These are phyloP conservation scores for Galago senegalensis DNA, from an alignment of 2,797 vertebrate genomes.

Conservation along the genomic window DNA sequence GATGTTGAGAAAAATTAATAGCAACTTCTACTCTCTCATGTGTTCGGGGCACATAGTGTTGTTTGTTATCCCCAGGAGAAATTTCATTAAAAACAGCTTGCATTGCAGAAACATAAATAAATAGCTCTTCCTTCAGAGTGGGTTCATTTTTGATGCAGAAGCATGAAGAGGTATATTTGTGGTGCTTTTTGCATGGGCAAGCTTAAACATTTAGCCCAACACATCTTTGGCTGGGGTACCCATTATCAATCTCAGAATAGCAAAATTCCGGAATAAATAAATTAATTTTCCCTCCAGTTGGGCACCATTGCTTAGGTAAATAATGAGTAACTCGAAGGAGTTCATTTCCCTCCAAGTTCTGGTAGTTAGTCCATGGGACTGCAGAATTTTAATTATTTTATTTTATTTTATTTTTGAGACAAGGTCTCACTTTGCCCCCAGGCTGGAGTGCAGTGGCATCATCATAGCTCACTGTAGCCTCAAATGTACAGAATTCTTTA, in stretches of 20 bases:
- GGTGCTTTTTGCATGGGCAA: neutral
- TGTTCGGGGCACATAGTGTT: conserved; percentile 27
- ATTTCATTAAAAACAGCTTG: conserved; percentile 54
- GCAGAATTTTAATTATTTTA: neutral
- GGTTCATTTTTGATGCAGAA: neutral
- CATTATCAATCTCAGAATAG: neutral
- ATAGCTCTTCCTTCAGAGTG: conserved; percentile 1
- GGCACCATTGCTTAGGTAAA: neutral
- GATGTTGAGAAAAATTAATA: conserved; percentile 48
- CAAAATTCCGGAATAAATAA: neutral
- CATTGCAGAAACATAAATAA: conserved; percentile 27
- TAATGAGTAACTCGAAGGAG: neutral
- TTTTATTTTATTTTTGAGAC: neutral
- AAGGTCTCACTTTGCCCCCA: neutral
- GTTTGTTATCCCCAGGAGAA: conserved; percentile 49
- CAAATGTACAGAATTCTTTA: neutral
- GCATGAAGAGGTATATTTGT: neutral
- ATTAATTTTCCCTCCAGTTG: neutral
- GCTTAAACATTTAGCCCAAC: neutral
- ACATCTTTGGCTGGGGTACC: too few relatives aligned
- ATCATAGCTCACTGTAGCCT: neutral
- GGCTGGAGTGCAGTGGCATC: neutral
- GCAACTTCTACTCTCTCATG: neutral
- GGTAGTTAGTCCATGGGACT: neutral
- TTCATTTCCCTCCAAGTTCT: neutral